Percentiles rank a stretch among this genome's conserved stretches.
Conservation (phyloP, 2,113 vertebrate species). For the Smithornis capensis region DNA sequence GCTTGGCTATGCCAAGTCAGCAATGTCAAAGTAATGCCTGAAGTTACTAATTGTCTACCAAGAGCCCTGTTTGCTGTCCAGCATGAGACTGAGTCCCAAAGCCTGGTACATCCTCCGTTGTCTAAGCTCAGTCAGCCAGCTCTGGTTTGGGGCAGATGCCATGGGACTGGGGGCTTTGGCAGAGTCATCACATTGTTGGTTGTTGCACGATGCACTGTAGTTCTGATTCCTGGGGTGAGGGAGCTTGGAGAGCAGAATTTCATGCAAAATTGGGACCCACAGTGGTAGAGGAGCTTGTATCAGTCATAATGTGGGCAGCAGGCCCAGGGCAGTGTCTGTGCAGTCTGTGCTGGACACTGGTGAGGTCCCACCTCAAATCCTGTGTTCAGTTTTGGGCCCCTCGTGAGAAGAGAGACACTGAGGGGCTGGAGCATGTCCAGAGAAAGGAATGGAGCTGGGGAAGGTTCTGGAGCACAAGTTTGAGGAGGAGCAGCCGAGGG, state of each 20-base stretch:
- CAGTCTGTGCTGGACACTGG: neutral
- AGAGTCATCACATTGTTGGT: accelerated
- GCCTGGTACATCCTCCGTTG: accelerated
- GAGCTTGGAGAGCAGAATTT: neutral
- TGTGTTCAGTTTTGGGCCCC: neutral
- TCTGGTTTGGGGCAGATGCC: accelerated
- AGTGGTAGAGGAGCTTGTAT: neutral
- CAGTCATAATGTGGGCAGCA: neutral
- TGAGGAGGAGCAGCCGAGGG: neutral
- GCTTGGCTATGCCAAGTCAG: neutral
- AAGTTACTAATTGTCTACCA: neutral
- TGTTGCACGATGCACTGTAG: accelerated
- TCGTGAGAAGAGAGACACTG: neutral
- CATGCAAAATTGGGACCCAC: neutral
- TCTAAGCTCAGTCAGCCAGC: neutral
- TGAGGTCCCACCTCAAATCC: neutral
- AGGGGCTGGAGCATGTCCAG: neutral
- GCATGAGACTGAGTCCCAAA: neutral
- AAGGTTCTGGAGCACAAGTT: neutral
- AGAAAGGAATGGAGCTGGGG: neutral
- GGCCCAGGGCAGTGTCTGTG: neutral
- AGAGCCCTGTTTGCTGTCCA: neutral
- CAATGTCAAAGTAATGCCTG: neutral
- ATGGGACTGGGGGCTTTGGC: neutral
- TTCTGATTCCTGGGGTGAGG: neutral